Base-by-base conservation (phyloP, 2,888 invertebrate species). In the Platycnemis pennipes region DNA sequence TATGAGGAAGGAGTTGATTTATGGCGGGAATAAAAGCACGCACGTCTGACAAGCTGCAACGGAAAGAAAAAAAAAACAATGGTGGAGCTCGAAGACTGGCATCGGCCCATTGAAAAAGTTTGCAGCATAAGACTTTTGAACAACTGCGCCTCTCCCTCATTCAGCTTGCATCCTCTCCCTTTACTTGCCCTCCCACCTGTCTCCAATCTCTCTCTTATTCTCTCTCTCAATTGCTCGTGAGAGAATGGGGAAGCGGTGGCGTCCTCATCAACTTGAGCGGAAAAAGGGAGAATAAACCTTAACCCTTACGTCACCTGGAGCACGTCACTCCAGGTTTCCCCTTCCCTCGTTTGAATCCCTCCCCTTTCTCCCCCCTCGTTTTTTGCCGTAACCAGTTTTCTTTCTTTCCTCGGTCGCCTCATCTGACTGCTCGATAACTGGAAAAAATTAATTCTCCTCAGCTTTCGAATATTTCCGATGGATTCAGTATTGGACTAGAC, bases 91-190 rank as follows among this genome's bases (percentile, higher is more conserved):
- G 46, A 69, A 46, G 49, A 85, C 85, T 46, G n/a, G 56, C 88
- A 87, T 87, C 94, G 56, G 44, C 87, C 88, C 94, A 85, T 94
- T 94, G 94, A 94, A 94, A 85, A 94, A 94, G 94, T 85, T 94
- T 94, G 89, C 89, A 89, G 89, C 89, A 89, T 89, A 89, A 89
- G 63, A 44, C 91, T 63, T 91, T 69, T 63, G 91, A 91, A 91
- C 91, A 63, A 91, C 63, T 91, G 91, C 69, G 91, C 13, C 37
- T 63, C 77, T 77, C 44, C 63, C n/a, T 63, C 91, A 91, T 91
- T 69, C 91, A 91, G 56, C 13, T 31, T 91, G 69, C 63, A 91
- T 91, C 63, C 69, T 91, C 45, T 46, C 53, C 16, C 26, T 49
- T 88, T 88, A 88, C n/a, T 3, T n/a, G 26, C 37, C 44, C 44